Conservation (phyloP, 2,113 vertebrate genomes). For the Gopherus flavomarginatus region DNA sequence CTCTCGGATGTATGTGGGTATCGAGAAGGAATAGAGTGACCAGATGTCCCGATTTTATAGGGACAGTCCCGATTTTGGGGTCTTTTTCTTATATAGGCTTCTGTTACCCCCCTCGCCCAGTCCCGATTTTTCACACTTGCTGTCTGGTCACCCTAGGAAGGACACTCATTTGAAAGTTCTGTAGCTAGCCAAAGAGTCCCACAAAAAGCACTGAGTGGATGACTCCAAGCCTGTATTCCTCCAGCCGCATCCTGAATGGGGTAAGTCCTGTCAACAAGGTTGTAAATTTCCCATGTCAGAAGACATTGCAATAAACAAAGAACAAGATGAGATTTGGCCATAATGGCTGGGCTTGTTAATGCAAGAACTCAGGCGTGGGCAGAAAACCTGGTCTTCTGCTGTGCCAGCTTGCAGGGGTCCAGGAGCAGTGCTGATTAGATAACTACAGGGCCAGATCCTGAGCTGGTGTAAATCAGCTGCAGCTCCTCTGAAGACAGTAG, state of each 20-base stretch:
- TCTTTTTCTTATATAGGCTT: too few relatives aligned
- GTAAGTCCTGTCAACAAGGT: neutral
- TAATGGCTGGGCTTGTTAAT: neutral
- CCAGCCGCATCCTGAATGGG: neutral
- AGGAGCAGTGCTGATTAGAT: neutral
- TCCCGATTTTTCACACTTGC: too few relatives aligned
- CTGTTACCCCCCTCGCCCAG: too few relatives aligned
- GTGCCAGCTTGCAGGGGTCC: neutral
- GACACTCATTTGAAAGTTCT: neutral
- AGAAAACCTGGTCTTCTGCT: neutral
- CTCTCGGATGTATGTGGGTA: neutral
- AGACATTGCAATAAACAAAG: neutral
- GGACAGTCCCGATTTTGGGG: too few relatives aligned
- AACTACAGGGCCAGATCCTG: neutral
- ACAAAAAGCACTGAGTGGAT: neutral
- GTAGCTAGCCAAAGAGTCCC: neutral
- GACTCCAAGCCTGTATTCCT: neutral
- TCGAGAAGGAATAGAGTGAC: neutral
- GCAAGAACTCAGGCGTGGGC: neutral
- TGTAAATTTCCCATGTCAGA: neutral
- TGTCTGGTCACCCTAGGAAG: too few relatives aligned
- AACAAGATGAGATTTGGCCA: neutral
- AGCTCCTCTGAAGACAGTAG: neutral
- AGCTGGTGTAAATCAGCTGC: neutral
- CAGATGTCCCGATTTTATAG: too few relatives aligned